A percentile compares a stretch with the other conserved stretches of the same genome.
Conservation (phyloP, 2,113 vertebrate species). For the Lamprotornis superbus region DNA sequence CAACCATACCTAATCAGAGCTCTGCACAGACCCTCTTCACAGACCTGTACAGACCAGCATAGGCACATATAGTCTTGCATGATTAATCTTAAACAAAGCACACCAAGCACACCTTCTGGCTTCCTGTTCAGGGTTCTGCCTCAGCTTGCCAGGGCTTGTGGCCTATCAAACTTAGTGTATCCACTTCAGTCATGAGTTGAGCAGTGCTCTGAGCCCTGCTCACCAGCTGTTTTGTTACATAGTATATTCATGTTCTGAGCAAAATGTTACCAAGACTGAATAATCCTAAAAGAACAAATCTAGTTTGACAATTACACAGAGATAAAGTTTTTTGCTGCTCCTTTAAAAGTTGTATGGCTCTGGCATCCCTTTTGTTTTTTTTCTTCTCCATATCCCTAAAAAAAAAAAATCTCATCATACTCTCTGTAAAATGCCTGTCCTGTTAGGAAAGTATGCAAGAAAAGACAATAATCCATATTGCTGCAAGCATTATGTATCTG, state of each 20-base stretch:
- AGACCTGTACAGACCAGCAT: too few relatives aligned
- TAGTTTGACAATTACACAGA: not conserved
- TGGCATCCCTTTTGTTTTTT: not conserved
- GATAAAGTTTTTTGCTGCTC: not conserved
- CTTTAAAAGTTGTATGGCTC: not conserved
- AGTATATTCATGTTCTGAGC: not conserved
- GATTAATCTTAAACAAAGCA: too few relatives aligned
- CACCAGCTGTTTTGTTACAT: too few relatives aligned
- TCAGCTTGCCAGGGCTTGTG: too few relatives aligned
- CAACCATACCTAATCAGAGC: too few relatives aligned
- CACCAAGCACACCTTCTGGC: too few relatives aligned
- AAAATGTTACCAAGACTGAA: not conserved
- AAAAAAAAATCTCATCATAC: not conserved
- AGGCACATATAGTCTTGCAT: too few relatives aligned
- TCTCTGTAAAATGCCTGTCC: not conserved
- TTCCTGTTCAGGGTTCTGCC: too few relatives aligned
- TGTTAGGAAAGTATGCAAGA: not conserved
- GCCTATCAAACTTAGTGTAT: too few relatives aligned
- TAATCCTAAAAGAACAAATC: not conserved
- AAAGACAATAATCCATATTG: not conserved
- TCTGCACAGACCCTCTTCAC: too few relatives aligned
- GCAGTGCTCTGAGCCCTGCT: too few relatives aligned
- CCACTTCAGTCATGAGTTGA: too few relatives aligned
- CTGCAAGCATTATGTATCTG: not conserved
- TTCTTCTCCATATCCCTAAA: fast-evolving